A percentile compares a stretch with the other conserved stretches of the same genome.
Evolutionary conservation across 2,113 vertebrate genomes (phyloP).

Genomic region (Oryzias melastigma): DNA sequence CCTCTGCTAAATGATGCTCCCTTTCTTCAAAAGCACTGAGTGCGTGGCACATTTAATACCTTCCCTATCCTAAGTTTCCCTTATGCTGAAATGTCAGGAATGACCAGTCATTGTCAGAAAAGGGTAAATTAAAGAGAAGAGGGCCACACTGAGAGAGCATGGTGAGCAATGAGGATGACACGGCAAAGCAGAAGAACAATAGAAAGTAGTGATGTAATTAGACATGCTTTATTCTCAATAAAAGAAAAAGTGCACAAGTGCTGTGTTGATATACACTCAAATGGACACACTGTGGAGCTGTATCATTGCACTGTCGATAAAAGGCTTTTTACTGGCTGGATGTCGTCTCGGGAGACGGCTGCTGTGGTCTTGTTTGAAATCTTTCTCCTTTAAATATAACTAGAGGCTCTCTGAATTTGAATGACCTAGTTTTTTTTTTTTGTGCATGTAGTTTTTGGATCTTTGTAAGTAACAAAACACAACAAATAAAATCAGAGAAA

Average conservation of each 20-base stretch:
- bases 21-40: conserved; percentile 27
- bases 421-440: conserved; percentile 27
- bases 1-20: conserved; percentile 11
- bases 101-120: conserved; percentile 13
- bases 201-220: too few species aligned
- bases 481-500: neutral
- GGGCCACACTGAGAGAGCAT: too few species aligned
- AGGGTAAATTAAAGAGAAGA: conserved; percentile 7
- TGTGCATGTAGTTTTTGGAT: neutral
- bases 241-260: too few species aligned
- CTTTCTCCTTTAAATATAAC: conserved; percentile 49
- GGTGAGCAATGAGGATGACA: too few species aligned
- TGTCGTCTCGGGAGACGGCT: conserved; percentile 36
- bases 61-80: conserved; percentile 27
- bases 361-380: conserved; percentile 30
- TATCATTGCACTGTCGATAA: conserved; percentile 9
- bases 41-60: conserved; percentile 4
- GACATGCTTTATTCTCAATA: too few species aligned
- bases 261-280: conserved; percentile 16
- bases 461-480: conserved; percentile 3
- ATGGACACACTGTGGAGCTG: conserved; percentile 52
- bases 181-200: too few species aligned
- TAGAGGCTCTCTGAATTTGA: conserved; percentile 20
- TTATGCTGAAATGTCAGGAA: conserved; percentile 33
- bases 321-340: conserved; percentile 37